A percentile compares a stretch with the other conserved stretches of the same genome.
These are phyloP conservation scores for Dichetophora obliterata DNA, from an alignment of 2,888 invertebrate genomes.

Conservation along the genomic window DNA sequence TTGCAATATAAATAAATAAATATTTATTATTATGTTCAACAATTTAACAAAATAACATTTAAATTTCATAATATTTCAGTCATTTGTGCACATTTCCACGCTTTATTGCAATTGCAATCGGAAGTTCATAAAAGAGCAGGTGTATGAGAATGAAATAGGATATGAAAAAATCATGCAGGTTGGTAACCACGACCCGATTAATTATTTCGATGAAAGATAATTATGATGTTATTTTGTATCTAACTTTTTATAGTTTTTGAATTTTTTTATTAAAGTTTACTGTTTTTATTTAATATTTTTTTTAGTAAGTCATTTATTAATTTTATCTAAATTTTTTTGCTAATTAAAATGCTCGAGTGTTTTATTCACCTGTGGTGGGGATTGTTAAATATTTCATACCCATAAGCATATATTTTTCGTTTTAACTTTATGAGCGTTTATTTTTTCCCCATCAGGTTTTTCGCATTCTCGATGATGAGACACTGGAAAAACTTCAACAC, in stretches of 20 bases:
- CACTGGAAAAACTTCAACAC: slow-evolving; percentile 67
- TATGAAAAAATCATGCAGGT: slow-evolving; percentile 71
- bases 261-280: neutral
- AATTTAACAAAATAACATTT: neutral
- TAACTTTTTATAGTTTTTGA: no score
- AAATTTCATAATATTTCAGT: slow-evolving; percentile 53
- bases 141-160: slow-evolving; percentile 69
- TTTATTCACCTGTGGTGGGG: no score
- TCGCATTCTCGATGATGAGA: slow-evolving; percentile 66
- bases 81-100: slow-evolving; percentile 70
- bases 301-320: neutral
- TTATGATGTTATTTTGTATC: no score
- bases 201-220: neutral
- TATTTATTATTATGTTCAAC: neutral
- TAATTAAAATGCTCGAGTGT: neutral
- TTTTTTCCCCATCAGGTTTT: slow-evolving; percentile 58
- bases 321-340: neutral
- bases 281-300: neutral
- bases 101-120: slow-evolving; percentile 70
- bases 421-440: no score
- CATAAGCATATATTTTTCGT: neutral
- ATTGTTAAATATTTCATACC: neutral
- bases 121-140: slow-evolving; percentile 67
- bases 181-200: slow-evolving; percentile 34
- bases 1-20: neutral